Evolutionary conservation across 2,113 vertebrate species (phyloP).

Genomic region (Porphyrio hochstetteri): DNA sequence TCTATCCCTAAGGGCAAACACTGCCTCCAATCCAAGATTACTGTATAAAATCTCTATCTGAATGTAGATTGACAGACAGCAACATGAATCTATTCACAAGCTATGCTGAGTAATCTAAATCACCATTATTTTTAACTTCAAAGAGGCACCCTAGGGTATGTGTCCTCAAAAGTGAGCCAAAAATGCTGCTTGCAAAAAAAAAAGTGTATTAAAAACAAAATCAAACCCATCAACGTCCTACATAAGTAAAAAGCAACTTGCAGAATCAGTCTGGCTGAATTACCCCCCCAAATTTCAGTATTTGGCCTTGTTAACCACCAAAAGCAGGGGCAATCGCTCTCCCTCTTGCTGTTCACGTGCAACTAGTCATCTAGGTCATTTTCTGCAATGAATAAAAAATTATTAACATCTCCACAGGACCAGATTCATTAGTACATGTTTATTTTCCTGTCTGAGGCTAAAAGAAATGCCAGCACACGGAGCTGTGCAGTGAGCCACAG

Average conservation of each 20-base stretch:
- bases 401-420: not conserved
- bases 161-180: not conserved
- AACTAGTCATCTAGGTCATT: not conserved
- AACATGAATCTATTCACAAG: conserved; percentile 2
- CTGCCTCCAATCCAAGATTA: conserved; percentile 1
- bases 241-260: not conserved
- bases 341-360: not conserved
- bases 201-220: not conserved
- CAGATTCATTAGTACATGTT: not conserved
- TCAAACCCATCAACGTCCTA: not conserved
- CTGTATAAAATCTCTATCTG: conserved; percentile 27
- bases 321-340: not conserved
- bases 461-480: not conserved
- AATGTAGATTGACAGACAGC: not conserved
- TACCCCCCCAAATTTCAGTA: not conserved
- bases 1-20: not conserved
- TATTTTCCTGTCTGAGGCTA: conserved; percentile 5
- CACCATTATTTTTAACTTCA: conserved; percentile 55
- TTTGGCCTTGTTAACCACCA: not conserved
- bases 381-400: not conserved
- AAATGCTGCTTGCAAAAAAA: not conserved
- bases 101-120: conserved; percentile 40
- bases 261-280: not conserved
- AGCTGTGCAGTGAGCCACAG: not conserved
- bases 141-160: not conserved